phyloP scores from a whole-genome alignment of 2,113 vertebrate genomes.

The Steatornis caripensis region DNA sequence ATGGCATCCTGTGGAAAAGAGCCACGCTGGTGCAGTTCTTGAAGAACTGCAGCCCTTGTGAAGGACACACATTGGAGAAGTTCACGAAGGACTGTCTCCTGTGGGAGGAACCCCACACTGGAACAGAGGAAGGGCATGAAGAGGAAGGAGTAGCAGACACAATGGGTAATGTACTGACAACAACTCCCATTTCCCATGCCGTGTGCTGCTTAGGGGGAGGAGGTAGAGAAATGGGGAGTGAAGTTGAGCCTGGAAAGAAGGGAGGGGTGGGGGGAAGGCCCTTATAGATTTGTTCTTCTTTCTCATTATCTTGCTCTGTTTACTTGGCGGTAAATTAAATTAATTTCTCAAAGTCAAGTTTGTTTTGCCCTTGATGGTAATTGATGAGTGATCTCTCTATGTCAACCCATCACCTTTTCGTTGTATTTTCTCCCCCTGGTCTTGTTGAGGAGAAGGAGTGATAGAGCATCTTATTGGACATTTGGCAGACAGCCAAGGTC shows the following conservation, averaged over 20 bases:
- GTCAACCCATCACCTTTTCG: fast-evolving
- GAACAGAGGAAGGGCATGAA: background rate
- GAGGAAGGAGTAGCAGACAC: background rate
- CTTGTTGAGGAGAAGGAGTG: background rate
- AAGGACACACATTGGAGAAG: background rate
- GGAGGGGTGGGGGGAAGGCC: background rate
- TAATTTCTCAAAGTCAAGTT: background rate
- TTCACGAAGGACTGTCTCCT: background rate
- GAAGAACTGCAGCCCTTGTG: background rate
- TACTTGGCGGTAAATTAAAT: background rate
- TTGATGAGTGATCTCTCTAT: background rate
- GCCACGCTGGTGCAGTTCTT: background rate
- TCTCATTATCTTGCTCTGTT: background rate
- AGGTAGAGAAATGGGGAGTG: fast-evolving
- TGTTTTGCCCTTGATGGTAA: background rate
- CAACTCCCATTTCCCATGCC: background rate
- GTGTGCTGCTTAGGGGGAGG: background rate
- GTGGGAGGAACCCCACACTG: fast-evolving
- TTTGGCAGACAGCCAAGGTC: background rate
- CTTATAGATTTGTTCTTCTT: background rate
- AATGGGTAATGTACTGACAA: fast-evolving
- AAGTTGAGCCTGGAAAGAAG: background rate
- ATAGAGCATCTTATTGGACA: background rate
- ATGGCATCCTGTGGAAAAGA: background rate
- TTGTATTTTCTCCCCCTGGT: background rate